Evolutionary conservation across 2,113 vertebrate genomes (phyloP).

Genomic region (Cariama cristata): DNA sequence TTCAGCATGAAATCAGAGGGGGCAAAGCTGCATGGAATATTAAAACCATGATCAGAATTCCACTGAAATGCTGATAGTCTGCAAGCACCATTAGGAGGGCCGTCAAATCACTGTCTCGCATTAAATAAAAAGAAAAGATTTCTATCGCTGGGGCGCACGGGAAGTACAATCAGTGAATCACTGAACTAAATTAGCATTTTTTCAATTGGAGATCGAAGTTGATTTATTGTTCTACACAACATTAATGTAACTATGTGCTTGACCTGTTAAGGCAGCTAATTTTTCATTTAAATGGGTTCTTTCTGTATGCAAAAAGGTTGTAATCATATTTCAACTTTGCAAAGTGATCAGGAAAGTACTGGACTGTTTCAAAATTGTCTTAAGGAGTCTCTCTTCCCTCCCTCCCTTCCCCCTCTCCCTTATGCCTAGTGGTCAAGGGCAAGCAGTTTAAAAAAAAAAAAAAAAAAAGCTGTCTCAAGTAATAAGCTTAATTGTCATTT

Average conservation of each 20-base stretch:
- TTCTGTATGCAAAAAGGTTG: constrained; percentile 73
- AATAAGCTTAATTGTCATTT: constrained; percentile 71
- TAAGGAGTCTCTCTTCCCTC: constrained; percentile 43
- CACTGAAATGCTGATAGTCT: constrained; percentile 86
- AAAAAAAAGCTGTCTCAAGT: constrained; percentile 55
- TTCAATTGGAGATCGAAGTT: constrained; percentile 84
- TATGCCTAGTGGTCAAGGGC: constrained; percentile 72
- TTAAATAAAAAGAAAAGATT: constrained; percentile 81
- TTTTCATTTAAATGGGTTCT: constrained; percentile 80
- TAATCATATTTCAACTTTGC: constrained; percentile 80
- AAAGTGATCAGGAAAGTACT: constrained; percentile 74
- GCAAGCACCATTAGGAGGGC: constrained; percentile 79
- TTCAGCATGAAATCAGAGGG: constrained; percentile 97
- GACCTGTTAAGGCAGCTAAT: constrained; percentile 80
- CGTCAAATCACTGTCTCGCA: constrained; percentile 76
- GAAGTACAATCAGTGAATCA: constrained; percentile 81
- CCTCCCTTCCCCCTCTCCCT: neutral
- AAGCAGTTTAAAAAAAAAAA: constrained; percentile 24
- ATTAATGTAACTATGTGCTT: constrained; percentile 83
- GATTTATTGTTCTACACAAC: constrained; percentile 83
- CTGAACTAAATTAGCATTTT: constrained; percentile 82
- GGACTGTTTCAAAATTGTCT: constrained; percentile 74
- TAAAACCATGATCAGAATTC: constrained; percentile 93
- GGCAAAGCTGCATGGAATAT: constrained; percentile 93
- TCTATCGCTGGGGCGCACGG: constrained; percentile 65